Conservation (phyloP, 2,797 vertebrate genomes). For the Dicrostonyx torquatus region DNA sequence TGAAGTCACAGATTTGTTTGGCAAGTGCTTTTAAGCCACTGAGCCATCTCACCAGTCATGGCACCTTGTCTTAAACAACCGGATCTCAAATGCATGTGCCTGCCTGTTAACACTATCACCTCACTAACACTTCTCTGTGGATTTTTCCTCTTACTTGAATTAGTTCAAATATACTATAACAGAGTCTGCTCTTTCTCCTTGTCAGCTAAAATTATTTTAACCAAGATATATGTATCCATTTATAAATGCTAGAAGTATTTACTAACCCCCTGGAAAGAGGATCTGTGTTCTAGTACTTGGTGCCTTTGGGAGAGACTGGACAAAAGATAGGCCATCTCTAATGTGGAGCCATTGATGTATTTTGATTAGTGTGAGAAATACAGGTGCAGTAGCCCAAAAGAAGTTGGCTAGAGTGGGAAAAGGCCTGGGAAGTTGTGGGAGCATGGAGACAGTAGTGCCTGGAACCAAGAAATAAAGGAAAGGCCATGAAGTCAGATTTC, state of each 20-base stretch:
- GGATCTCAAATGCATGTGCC: neutral
- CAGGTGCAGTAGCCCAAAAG: neutral
- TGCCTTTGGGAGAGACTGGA: neutral
- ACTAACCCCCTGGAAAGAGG: neutral
- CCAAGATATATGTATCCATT: constrained; percentile 15
- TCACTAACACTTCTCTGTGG: constrained; percentile 9
- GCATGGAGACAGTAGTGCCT: neutral
- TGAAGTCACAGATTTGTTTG: neutral
- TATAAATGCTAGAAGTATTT: neutral
- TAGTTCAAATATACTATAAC: neutral
- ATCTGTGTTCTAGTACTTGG: neutral
- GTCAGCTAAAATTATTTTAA: constrained; percentile 40
- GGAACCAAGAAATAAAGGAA: neutral
- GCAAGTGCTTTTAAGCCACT: neutral
- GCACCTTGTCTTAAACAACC: neutral
- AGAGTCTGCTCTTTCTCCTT: neutral
- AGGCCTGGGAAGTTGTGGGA: neutral
- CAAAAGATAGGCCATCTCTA: neutral
- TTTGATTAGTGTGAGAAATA: neutral
- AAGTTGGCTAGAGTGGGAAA: neutral
- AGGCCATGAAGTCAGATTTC: neutral
- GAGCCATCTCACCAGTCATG: neutral
- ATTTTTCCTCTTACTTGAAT: neutral
- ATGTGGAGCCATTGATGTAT: neutral
- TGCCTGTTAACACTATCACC: neutral